These are phyloP conservation scores for Drosophila orosa DNA, from an alignment of 1,140 invertebrate species.

Conservation along the genomic window DNA sequence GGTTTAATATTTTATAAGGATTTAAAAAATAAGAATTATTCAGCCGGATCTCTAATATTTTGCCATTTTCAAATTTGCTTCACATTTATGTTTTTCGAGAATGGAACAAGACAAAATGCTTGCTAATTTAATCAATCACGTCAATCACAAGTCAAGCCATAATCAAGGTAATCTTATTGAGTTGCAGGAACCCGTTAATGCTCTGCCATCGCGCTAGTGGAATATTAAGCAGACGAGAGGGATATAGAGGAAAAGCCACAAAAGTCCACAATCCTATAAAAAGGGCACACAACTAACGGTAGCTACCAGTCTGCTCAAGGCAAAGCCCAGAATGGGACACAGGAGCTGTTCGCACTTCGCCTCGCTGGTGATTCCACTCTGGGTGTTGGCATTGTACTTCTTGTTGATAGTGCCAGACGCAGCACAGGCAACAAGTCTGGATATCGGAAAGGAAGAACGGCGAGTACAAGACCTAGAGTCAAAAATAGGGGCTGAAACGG, in stretches of 20 bases:
- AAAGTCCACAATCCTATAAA: constrained; percentile 17
- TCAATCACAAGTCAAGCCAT: constrained; percentile 39
- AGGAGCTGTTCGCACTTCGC: constrained; percentile 24
- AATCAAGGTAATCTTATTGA: constrained; percentile 8
- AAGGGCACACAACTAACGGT: background rate
- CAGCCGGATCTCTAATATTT: background rate
- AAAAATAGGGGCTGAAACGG: constrained; percentile 21
- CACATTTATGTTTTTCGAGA: background rate
- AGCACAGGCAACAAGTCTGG: constrained; percentile 15
- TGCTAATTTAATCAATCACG: constrained; percentile 39
- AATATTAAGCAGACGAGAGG: constrained; percentile 30
- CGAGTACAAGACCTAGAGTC: constrained; percentile 31
- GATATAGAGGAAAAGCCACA: background rate
- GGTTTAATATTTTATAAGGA: too few species aligned
- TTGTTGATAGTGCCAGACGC: constrained; percentile 12
- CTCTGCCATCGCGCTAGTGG: background rate
- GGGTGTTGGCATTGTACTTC: constrained; percentile 21
- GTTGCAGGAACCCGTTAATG: constrained; percentile 9
- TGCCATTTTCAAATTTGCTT: background rate
- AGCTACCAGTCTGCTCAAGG: constrained; percentile 7
- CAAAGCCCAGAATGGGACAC: constrained; percentile 26
- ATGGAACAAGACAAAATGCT: background rate
- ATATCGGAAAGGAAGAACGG: constrained; percentile 14
- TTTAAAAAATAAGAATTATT: background rate
- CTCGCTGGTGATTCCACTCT: constrained; percentile 21